Evolutionary conservation across 2,113 vertebrate genomes (phyloP).

Genomic region (Alexandromys fortis): DNA sequence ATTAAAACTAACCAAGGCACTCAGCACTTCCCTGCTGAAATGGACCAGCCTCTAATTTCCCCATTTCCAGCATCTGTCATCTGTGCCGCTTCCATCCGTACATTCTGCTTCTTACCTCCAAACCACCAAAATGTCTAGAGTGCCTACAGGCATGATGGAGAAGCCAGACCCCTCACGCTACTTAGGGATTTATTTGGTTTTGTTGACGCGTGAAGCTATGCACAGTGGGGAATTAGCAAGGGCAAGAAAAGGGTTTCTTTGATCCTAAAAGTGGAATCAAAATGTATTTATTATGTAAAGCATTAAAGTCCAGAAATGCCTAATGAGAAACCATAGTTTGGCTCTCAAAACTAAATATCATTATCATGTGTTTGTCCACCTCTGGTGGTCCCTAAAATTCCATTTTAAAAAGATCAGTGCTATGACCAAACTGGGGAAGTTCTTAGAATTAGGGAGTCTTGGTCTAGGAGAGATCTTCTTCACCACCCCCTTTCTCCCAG

Average conservation of each 20-base stretch:
- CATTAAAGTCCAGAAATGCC: not conserved
- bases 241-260: constrained; percentile 26
- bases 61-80: not conserved
- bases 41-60: not conserved
- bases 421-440: not conserved
- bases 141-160: not conserved
- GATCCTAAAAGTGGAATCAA: constrained; percentile 41
- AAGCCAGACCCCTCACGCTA: not conserved
- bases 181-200: not conserved
- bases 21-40: not conserved
- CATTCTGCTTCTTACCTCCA: not conserved
- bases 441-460: not conserved
- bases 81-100: not conserved
- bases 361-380: not conserved
- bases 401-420: constrained; percentile 21
- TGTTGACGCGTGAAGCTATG: accelerated
- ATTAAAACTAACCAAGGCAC: not conserved
- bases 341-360: constrained; percentile 43
- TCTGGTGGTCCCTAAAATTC: not conserved
- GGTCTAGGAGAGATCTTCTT: not conserved
- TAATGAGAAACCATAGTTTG: constrained; percentile 29
- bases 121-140: not conserved
- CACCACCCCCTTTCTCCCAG: not conserved
- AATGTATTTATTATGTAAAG: not conserved
- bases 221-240: not conserved